phyloP scores from a whole-genome alignment of 2,113 vertebrate genomes.

The Nannospalax galili region DNA sequence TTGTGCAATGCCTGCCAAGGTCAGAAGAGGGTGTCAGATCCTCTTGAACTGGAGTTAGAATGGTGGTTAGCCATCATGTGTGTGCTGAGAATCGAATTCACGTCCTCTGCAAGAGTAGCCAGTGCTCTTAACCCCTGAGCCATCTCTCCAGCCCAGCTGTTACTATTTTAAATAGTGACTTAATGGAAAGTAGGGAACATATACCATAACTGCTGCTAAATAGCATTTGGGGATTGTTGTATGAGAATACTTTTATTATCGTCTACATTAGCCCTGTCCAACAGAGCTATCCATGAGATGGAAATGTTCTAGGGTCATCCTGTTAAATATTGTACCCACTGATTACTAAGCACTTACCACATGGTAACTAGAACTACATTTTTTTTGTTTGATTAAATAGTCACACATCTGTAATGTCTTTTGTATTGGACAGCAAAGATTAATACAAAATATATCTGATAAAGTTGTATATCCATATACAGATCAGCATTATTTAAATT shows the following conservation, averaged over 20 bases:
- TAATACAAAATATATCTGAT: not conserved
- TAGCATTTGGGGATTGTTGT: not conserved
- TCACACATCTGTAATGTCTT: not conserved
- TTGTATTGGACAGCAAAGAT: not conserved
- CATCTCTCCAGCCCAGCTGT: no score
- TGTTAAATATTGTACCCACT: no score
- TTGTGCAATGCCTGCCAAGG: no score
- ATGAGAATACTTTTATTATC: not conserved
- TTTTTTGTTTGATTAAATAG: not conserved
- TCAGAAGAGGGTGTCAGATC: no score
- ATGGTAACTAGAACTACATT: not conserved
- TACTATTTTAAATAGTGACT: not conserved
- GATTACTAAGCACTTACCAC: not conserved
- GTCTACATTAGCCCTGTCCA: not conserved
- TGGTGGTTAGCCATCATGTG: no score
- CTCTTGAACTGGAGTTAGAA: no score
- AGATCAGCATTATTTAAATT: no score
- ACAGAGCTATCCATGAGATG: not conserved
- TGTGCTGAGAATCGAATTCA: no score
- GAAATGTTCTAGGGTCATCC: not conserved
- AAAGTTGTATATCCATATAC: not conserved
- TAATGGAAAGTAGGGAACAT: not conserved
- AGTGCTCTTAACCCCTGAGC: no score
- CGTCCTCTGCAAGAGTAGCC: no score
- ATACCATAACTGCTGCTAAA: not conserved